Conservation (phyloP, 2,113 vertebrate genomes). For the Ceratotherium simum region DNA sequence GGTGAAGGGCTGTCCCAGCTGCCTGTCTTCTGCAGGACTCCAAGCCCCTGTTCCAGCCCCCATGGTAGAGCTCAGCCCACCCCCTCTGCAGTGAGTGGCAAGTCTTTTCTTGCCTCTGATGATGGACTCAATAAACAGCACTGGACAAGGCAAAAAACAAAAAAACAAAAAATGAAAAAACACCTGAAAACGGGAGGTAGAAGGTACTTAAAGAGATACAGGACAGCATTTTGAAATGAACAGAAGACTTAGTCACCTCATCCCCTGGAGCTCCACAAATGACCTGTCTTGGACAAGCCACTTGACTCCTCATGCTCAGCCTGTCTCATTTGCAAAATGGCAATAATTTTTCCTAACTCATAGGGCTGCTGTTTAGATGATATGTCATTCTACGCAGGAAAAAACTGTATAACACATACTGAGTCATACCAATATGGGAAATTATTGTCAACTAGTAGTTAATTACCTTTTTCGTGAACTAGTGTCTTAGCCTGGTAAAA, state of each 20-base stretch:
- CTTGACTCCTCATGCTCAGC: not conserved
- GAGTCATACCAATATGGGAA: not conserved
- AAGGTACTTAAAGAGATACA: not conserved
- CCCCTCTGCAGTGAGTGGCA: not conserved
- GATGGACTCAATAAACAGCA: constrained; percentile 56
- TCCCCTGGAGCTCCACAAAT: not conserved
- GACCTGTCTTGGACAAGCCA: not conserved
- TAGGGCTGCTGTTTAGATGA: not conserved
- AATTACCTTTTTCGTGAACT: not conserved
- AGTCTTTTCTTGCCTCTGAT: not conserved
- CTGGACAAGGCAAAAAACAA: not conserved
- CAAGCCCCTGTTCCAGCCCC: not conserved
- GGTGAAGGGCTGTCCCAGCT: not conserved
- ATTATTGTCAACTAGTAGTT: not conserved
- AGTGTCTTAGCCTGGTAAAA: not conserved
- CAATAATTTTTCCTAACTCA: not conserved
- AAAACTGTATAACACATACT: not conserved
- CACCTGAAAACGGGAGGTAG: not conserved
- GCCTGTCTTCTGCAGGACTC: not conserved
- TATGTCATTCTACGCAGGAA: not conserved
- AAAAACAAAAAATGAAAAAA: not conserved
- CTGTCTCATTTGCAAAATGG: not conserved
- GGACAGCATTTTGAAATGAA: not conserved
- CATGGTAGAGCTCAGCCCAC: constrained; percentile 6
- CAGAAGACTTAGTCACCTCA: not conserved